Base-by-base conservation (phyloP, 2,797 vertebrate species). In the Mallotus villosus region DNA sequence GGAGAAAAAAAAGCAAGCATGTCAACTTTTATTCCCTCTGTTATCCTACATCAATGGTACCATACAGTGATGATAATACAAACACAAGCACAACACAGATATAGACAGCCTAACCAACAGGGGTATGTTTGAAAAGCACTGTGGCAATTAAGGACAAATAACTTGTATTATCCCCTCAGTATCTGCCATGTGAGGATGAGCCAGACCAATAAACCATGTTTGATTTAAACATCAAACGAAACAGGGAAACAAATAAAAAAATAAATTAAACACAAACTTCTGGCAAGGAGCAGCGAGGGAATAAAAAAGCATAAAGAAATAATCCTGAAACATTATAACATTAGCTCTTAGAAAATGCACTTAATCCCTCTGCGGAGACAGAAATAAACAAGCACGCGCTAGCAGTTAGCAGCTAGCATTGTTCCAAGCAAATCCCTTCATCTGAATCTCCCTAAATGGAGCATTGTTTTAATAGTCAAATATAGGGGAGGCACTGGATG, bases 131-230 rank as follows among this genome's bases (percentile, higher is more conserved):
- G 84, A 90, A 89, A 91, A 81, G 29, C 29, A 86, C 85, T 68
- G 88, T 89, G 85, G 89, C 92, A 93, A 93, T 94, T 93, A 94
- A 89, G 86, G 89, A 91, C 90, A 90, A 91, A 92, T 91, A 90
- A 92, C 83, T 87, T 80, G 83, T 73, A 79, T 85, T 84, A 80
- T 84, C 92, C 86, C 87, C 80, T 65, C 74, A 70, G 55, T 55
- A 66, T 63, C 68, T 74, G 76, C 53, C 37, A 81, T 27, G 86
- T 66, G 78, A 88, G 79, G 81, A 87, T 87, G 88, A 90, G 88
- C 89, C 82, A 77, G 84, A 87, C 89, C 89, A 88, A 86, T 91
- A 92, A 91, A 90, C 85, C 84, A 67, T 84, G 85, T 93, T 92
- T 93, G 91, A 92, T 93, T 92, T 85, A 77, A 79, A 90, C 90